Evolutionary conservation across 2,888 invertebrate genomes (phyloP), one percentile per base, ranked within the genome.

Genomic region (Anoplius nigerrimus): DNA sequence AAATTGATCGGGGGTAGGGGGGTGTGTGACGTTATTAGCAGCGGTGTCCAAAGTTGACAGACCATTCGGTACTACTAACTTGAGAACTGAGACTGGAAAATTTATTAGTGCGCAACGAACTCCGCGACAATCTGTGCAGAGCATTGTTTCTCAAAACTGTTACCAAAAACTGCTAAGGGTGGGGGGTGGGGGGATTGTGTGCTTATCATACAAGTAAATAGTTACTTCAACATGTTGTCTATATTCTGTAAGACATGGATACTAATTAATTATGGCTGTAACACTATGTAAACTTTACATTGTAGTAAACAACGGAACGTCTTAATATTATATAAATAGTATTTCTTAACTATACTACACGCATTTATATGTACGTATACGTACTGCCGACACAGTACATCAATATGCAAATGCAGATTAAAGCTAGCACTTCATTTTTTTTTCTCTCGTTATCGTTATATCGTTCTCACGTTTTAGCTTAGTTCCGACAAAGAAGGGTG

Each of bases 251-350:
- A 54, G 62, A 70, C 24, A 64, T 58, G 63, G 58, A 75, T 58
- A 73, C 62, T 42, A 78, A 79, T 80, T 76, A 79, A 73, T 73
- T 69, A 69, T 76, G 69, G 71, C 56, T 76, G 74, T 77, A 87
- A 88, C 86, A 77, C 84, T 84, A 84, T 83, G 83, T 87, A 88
- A 82, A 88, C 84, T 88, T 86, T 86, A 81, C 82, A 86, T 79
- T 82, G 79, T 82, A 81, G 68, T 82, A 84, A 86, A 85, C 81
- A 86, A 86, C 78, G 78, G 78, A 85, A 84, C 81, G 73, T 73
- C 74, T 79, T 79, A 79, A 81, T 80, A 80, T 77, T 80, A 80
- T 65, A 82, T 84, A 81, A 84, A 83, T 82, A 71, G 55, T 75
- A 64, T 69, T 71, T 73, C 70, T 79, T 75, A 66, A 73, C 42